Percentiles rank a stretch among this genome's conserved stretches.
These are phyloP conservation scores for Budorcas taxicolor DNA, from an alignment of 2,113 vertebrate species.

Conservation along the genomic window DNA sequence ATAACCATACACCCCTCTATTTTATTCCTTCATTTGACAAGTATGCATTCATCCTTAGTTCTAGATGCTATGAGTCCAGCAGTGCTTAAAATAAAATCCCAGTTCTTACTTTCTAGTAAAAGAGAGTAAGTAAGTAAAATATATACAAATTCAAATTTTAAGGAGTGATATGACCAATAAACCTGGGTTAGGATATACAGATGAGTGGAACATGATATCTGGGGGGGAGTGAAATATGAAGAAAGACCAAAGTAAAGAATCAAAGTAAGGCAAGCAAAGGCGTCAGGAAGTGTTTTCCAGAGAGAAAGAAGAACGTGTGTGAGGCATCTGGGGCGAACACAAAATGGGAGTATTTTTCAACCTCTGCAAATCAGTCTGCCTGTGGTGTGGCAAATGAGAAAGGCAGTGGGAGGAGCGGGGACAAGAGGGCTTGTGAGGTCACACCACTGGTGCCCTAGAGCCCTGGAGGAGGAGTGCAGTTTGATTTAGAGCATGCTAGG, in stretches of 20 bases:
- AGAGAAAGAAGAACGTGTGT: background rate
- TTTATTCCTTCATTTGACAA: background rate
- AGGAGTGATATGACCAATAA: background rate
- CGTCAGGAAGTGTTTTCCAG: background rate
- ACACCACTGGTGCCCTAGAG: background rate
- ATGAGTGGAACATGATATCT: background rate
- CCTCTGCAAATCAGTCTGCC: background rate
- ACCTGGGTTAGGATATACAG: background rate
- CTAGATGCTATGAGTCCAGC: background rate
- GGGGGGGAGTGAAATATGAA: background rate
- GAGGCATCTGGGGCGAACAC: background rate
- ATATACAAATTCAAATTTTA: background rate
- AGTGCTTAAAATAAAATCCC: background rate
- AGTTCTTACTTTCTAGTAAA: background rate
- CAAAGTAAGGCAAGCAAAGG: background rate
- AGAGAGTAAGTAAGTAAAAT: background rate
- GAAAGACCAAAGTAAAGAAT: background rate
- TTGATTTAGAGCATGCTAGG: background rate
- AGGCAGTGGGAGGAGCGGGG: accelerated
- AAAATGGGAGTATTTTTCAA: background rate
- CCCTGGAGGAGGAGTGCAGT: no score
- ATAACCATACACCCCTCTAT: background rate
- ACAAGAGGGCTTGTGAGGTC: background rate
- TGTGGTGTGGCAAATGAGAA: background rate
- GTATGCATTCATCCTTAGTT: background rate